A percentile compares a stretch with the other conserved stretches of the same genome.
Evolutionary conservation across 1,140 invertebrate species (phyloP).

Genomic region (Neodiprion pinetum): DNA sequence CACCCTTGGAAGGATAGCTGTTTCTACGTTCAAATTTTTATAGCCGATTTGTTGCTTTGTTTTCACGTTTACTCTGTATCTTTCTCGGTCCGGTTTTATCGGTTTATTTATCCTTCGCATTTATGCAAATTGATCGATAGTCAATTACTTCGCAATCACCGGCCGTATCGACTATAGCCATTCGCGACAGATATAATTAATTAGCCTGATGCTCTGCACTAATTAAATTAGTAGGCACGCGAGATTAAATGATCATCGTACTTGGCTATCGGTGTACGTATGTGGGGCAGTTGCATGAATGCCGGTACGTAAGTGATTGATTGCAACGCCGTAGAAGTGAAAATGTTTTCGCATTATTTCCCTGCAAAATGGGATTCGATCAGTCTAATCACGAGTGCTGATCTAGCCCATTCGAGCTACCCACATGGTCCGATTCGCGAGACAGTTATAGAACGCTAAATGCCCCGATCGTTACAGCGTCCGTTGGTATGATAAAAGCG

Average conservation of each 20-base stretch:
- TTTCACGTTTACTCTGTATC: too few species aligned
- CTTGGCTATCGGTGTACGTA: not conserved
- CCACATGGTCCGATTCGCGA: not conserved
- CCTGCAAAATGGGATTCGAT: conserved; percentile 2
- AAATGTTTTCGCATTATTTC: not conserved
- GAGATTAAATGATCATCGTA: not conserved
- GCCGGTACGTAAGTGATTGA: not conserved
- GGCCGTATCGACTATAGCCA: conserved; percentile 41
- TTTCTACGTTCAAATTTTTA: too few species aligned
- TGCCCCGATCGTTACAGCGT: not conserved
- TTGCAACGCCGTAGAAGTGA: not conserved
- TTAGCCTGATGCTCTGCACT: conserved; percentile 49
- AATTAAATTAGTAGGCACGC: conserved; percentile 32
- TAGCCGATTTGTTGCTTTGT: too few species aligned
- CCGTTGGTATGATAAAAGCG: not conserved
- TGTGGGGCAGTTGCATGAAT: too few species aligned
- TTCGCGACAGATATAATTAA: conserved; percentile 54
- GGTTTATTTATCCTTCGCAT: conserved; percentile 46
- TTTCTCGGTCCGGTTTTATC: too few species aligned
- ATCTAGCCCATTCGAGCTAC: not conserved
- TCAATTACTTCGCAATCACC: conserved; percentile 60
- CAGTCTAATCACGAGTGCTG: not conserved
- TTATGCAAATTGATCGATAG: conserved; percentile 56
- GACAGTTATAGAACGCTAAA: conserved; percentile 2
- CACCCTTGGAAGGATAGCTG: too few species aligned